Base-by-base conservation (phyloP, 2,888 invertebrate species). In the Amphipyra tragopoginis region DNA sequence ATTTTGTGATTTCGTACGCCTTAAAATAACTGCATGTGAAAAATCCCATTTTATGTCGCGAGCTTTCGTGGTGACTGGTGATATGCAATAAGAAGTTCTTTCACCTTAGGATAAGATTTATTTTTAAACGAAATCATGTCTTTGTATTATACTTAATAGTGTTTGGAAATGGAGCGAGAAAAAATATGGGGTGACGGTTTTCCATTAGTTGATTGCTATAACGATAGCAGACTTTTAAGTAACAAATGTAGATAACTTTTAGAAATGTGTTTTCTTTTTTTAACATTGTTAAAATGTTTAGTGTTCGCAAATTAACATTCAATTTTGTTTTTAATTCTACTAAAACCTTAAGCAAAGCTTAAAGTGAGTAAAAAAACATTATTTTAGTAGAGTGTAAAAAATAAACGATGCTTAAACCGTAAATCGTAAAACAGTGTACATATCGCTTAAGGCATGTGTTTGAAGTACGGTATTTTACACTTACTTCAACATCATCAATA, bases 151-250 rank as follows among this genome's bases (percentile, higher is more conserved):
- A 21, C 21, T 21, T 21, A 52, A 56, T 59, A 56, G 73, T 61
- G 55, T 67, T 74, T 72, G 55, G 51, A 63, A 77, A 64, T 64
- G 63, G 45, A 73, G 43, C 39, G 53, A 61, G 55, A 54, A 68
- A 71, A 73, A 64, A 57, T 64, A 67, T 64, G 42, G 77, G 58
- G 68, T 67, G 63, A 77, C 56, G 61, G 39, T 53, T 67, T 74
- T 67, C 74, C 74, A 77, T 74, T 73, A 77, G 77, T 61, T 59
- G 74, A 74, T 74, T 77, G 74, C 10, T 36, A 51, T 60, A 63
- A 61, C 69, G 74, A 72, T 77, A 62, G 73, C 52, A 39, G 60
- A 73, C 51, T 64, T 76, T 66, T 60, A 72, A 55, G 42, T 75
- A 54, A 65, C 53, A 56, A 52, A 45, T 26, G 45, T 65, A 58